Evolutionary conservation across 2,113 vertebrate species (phyloP).

Genomic region (Salvelinus sp.): DNA sequence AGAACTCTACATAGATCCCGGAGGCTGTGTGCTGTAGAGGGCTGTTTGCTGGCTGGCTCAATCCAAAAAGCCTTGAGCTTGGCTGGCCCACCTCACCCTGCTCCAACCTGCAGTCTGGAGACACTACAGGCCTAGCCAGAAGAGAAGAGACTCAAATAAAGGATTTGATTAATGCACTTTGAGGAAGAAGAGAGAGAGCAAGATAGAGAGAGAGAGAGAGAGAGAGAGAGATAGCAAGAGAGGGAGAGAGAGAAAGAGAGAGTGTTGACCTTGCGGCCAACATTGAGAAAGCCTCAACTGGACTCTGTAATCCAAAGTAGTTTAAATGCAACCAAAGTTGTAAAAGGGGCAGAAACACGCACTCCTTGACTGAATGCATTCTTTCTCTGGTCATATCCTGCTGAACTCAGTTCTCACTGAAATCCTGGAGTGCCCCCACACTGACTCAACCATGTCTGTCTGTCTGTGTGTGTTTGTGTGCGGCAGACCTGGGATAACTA

Average conservation of each 20-base stretch:
- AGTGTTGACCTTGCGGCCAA: constrained; percentile 18
- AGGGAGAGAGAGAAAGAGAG: neutral
- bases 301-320: constrained; percentile 26
- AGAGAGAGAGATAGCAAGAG: neutral
- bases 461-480: neutral
- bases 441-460: too few species aligned
- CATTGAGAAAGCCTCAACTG: constrained; percentile 20
- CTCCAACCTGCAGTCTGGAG: neutral
- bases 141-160: too few species aligned
- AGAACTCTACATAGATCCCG: too few species aligned
- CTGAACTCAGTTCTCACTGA: too few species aligned
- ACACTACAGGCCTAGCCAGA: neutral
- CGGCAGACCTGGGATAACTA: too few species aligned
- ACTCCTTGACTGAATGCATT: neutral
- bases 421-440: too few species aligned
- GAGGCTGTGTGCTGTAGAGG: too few species aligned
- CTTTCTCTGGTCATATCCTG: neutral
- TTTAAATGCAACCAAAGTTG: constrained; percentile 7
- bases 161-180: too few species aligned
- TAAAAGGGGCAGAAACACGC: neutral
- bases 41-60: too few species aligned
- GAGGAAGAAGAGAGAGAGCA: neutral
- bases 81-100: neutral
- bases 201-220: constrained; percentile 6
- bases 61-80: too few species aligned